These are phyloP conservation scores for Abrostola tripartita DNA, from an alignment of 2,888 invertebrate species.

Conservation along the genomic window DNA sequence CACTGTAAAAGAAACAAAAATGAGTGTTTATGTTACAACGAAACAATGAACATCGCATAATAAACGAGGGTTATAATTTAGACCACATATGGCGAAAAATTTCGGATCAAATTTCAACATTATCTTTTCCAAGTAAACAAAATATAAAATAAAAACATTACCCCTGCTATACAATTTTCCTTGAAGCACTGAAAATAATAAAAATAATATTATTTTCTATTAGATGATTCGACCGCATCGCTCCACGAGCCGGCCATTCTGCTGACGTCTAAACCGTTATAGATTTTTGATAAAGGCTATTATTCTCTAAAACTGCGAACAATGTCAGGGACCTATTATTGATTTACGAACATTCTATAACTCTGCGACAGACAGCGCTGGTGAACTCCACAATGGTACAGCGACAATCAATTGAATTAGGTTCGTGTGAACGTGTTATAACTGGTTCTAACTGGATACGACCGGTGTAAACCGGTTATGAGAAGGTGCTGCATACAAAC, in stretches of 20 bases:
- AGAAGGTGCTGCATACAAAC: slow-evolving; percentile 2
- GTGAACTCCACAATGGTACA: slow-evolving; percentile 17
- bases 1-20: slow-evolving; percentile 18
- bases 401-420: slow-evolving; percentile 45
- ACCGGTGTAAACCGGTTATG: slow-evolving; percentile 37
- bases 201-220: background rate
- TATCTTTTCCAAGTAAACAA: background rate
- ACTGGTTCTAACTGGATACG: slow-evolving; percentile 45
- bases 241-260: no score
- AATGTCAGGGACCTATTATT: background rate
- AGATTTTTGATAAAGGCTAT: background rate
- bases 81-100: no score
- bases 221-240: background rate
- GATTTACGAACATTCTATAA: background rate
- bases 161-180: slow-evolving; percentile 27
- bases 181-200: slow-evolving; percentile 27
- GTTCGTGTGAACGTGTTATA: slow-evolving; percentile 51
- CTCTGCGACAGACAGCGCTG: background rate
- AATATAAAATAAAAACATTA: slow-evolving; percentile 4
- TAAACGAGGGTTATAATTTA: no score
- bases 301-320: background rate
- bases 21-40: no score
- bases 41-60: no score
- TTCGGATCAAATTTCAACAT: background rate
- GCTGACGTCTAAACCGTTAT: background rate